A percentile compares a stretch with the other conserved stretches of the same genome.
Evolutionary conservation across 2,113 vertebrate species (phyloP).

Genomic region (Bos indicus): DNA sequence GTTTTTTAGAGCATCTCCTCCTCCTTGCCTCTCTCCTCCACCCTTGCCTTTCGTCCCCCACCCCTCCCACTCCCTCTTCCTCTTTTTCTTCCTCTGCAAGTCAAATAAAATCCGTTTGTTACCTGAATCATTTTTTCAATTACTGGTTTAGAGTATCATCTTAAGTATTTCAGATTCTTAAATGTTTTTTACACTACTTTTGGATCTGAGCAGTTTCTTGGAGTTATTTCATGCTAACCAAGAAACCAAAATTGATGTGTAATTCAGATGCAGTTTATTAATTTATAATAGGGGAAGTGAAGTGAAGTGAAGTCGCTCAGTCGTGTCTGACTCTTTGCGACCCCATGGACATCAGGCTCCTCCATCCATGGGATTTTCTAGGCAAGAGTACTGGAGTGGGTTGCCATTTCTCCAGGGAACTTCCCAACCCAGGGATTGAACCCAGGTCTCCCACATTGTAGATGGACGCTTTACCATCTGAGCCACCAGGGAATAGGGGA

Average conservation of each 20-base stretch:
- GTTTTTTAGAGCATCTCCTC: background rate
- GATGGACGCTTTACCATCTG: no score
- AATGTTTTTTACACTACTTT: background rate
- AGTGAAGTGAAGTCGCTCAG: no score
- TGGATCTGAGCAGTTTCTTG: background rate
- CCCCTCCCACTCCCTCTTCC: background rate
- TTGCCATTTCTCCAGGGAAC: no score
- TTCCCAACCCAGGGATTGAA: no score
- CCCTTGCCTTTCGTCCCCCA: background rate
- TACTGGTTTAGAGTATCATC: background rate
- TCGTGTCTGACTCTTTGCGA: no score
- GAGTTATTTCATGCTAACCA: background rate
- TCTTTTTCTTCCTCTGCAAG: background rate
- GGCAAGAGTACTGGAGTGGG: no score
- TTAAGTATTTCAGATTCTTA: constrained; percentile 17
- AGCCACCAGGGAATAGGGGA: background rate
- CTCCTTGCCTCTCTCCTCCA: no score
- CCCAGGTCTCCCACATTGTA: no score
- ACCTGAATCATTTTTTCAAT: background rate
- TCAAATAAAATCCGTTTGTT: background rate
- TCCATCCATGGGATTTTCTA: no score
- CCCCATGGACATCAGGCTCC: no score
- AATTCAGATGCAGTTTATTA: constrained; percentile 1
- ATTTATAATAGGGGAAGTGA: background rate
- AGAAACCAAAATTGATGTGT: background rate